Evolutionary conservation across 2,113 vertebrate species (phyloP), one percentile per base, ranked within the genome.

Genomic region (Prionailurus viverrinus): DNA sequence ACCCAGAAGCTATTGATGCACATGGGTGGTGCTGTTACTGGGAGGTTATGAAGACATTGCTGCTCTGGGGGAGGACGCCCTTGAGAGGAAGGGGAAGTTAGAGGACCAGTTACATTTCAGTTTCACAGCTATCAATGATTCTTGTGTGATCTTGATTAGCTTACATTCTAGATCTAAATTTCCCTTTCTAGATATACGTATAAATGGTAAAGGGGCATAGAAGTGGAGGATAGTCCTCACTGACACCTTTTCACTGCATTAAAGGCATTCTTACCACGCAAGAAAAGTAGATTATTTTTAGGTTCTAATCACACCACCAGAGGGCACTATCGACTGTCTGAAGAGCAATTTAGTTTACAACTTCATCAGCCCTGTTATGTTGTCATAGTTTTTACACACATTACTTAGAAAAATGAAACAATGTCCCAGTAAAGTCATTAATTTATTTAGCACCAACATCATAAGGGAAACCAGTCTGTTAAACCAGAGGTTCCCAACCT

Each of bases 271-370:
- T 71, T 36, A 3, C 25, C 8, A 8, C 5, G 41, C 31, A 79
- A 92, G 53, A 82, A 87, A 73, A 94, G 61, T 15, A 82, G 73
- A 48, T 69, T 21, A 53, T 76, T 65, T 74, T 79, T n/a, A 80
- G 48, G 15, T 78, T 95, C 21, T 89, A 23, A 55, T 58, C 13
- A 65, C 2, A 97, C 95, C 95, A 95, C 68, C 55, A 96, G 95
- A 95, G 92, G 94, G 74, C 97, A 86, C 83, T 63, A 33, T 71
- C 86, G 63, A 65, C 65, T 81, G 33, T 53, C 31, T 71, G 33
- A 88, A 51, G 25, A 58, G 23, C 18, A 4, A 27, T 65, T 93
- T 51, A n/a, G 25, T 61, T 55, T n/a, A 79, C 6, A 89, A 31
- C 18, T 53, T 73, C 33, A 96, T 45, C n/a, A 71, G 21, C 33